Percentiles rank a stretch among this genome's conserved stretches.
phyloP scores from a whole-genome alignment of 2,113 vertebrate genomes.

The Delphinapterus leucas region DNA sequence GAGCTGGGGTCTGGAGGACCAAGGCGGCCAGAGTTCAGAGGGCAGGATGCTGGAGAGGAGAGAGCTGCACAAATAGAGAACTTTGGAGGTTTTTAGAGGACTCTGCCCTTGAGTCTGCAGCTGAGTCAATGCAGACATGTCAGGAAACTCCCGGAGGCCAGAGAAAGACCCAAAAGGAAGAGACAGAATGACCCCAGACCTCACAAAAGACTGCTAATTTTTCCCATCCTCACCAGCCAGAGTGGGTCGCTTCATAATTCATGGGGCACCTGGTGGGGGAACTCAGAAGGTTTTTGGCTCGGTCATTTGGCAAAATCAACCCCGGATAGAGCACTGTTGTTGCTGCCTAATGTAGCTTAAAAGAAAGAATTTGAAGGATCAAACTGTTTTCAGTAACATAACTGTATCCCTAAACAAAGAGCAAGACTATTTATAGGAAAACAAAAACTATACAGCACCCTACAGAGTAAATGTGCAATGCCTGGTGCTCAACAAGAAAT shows the following conservation, averaged over 20 bases:
- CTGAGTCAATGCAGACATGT: not conserved
- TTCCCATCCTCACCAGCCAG: not conserved
- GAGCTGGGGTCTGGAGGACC: not conserved
- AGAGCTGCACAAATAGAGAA: not conserved
- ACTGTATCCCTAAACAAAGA: not conserved
- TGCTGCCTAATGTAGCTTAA: not conserved
- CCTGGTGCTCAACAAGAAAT: not conserved
- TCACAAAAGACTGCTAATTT: not conserved
- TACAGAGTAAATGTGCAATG: not conserved
- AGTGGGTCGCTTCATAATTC: too few species aligned
- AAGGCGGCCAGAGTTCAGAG: not conserved
- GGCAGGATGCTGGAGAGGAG: not conserved
- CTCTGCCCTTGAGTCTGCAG: fast-evolving
- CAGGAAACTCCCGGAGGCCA: not conserved
- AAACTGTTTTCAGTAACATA: not conserved
- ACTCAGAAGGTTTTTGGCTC: not conserved
- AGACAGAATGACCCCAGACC: not conserved
- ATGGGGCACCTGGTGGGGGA: not conserved
- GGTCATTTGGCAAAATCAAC: not conserved
- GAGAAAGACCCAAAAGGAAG: not conserved
- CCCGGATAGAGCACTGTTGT: not conserved
- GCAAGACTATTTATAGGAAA: not conserved
- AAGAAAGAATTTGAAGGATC: not conserved
- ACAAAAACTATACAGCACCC: fast-evolving
- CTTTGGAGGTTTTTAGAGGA: not conserved